Conservation (phyloP, 2,113 vertebrate species). For the Patagioenas fasciata region DNA sequence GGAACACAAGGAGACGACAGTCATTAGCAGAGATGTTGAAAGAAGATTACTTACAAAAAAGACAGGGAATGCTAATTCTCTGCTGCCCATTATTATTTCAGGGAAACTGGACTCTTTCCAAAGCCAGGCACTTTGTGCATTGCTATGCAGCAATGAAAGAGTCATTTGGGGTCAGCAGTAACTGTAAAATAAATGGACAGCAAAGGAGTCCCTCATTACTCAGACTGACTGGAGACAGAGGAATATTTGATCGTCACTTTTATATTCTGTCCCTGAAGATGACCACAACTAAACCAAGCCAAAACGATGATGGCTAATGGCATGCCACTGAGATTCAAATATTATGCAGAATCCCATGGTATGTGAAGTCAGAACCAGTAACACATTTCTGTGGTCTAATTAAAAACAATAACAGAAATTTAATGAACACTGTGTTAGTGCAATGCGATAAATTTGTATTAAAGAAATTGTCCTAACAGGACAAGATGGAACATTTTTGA, state of each 20-base stretch:
- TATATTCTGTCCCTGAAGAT: constrained; percentile 10
- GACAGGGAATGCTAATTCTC: constrained; percentile 10
- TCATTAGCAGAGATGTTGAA: not conserved
- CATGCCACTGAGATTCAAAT: constrained; percentile 15
- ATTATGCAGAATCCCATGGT: not conserved
- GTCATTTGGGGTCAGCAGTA: constrained; percentile 36
- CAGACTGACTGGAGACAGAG: constrained; percentile 32
- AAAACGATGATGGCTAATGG: constrained; percentile 1
- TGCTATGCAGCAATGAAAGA: constrained; percentile 26
- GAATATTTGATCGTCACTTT: constrained; percentile 38
- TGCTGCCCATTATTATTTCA: constrained; percentile 29
- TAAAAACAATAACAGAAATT: constrained; percentile 17
- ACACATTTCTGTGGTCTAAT: constrained; percentile 9
- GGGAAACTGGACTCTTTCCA: constrained; percentile 38
- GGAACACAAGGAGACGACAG: not conserved
- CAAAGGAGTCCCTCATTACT: constrained; percentile 40
- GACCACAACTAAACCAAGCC: constrained; percentile 28
- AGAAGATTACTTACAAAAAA: not conserved
- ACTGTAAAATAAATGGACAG: constrained; percentile 47
- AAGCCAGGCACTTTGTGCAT: constrained; percentile 6
- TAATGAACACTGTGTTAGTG: not conserved
- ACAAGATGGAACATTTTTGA: not conserved
- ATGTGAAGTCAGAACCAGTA: not conserved
- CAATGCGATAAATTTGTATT: not conserved
- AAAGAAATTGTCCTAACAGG: not conserved